Base-by-base conservation (phyloP, 2,797 vertebrate genomes). In the Crocodylus rhombifer region DNA sequence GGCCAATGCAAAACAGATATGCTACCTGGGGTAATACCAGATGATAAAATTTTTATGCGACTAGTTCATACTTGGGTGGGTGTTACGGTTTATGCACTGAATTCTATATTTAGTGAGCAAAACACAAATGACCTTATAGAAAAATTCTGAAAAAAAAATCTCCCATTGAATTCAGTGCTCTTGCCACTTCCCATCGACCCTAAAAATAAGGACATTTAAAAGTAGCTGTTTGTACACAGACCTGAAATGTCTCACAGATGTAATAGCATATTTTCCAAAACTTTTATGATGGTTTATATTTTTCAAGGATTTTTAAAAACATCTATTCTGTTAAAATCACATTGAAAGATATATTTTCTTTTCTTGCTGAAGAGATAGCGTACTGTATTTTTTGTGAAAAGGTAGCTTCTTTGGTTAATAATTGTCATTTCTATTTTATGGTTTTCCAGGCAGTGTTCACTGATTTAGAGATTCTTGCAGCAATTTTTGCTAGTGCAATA, bases 401-500 rank as follows among this genome's bases (percentile, higher is more conserved):
- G 0, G 14, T 0, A 55, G 82, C 82, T 81, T 94, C 58, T 57
- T 42, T 89, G 26, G 18, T 84, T 80, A 84, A 15, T 86, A 26
- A 51, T 60, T 85, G 2, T 90, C 11, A 42, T 82, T 77, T 91
- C 18, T 87, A 8, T 80, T 95, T 82, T 88, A 14, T 93, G 10
- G 36, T 74, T 95, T 96, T 97, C 82, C 91, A 99, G 99, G 99
- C 99, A 17, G 99, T 99, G 94, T 99, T 99, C 98, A 99, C 99
- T 94, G 99, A 99, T 97, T 98, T 99, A 87, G 99, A 99, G 98
- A 99, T 99, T 97, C 98, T 99, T 92, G 99, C 99, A 97, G 99
- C 99, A 98, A 99, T 99, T 98, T 99, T 99, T 98, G 99, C 99
- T 96, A 99, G 99, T 98, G 99, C 99, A 94, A 99, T 99, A 98